A percentile compares a stretch with the other conserved stretches of the same genome.
Conservation (phyloP, 2,797 vertebrate species). For the Argentina silus region DNA sequence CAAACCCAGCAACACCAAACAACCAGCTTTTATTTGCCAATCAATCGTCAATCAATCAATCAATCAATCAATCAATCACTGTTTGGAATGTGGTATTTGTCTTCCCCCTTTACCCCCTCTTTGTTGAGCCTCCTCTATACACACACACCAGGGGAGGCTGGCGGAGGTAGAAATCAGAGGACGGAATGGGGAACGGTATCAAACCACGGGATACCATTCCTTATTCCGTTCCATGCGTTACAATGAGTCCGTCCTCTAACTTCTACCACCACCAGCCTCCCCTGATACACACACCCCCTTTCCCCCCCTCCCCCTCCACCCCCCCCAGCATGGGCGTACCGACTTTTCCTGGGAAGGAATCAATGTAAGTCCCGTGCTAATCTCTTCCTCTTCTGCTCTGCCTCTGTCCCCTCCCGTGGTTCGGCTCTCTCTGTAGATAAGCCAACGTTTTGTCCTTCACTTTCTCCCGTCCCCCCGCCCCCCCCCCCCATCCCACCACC, state of each 20-base stretch:
- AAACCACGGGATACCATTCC: too few relatives aligned
- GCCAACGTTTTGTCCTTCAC: background rate
- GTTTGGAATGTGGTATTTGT: conserved; percentile 8
- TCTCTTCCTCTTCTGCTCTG: conserved; percentile 25
- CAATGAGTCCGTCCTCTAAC: background rate
- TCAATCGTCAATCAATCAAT: conserved; percentile 9
- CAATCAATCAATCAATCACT: too few relatives aligned
- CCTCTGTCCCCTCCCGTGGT: background rate
- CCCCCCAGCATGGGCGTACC: conserved; percentile 86
- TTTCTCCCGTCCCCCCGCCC: conserved; percentile 9
- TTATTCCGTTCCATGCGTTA: too few relatives aligned
- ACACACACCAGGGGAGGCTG: too few relatives aligned
- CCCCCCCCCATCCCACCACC: background rate
- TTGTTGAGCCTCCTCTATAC: too few relatives aligned
- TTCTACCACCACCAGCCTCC: background rate
- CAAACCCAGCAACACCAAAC: too few relatives aligned
- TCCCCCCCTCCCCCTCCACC: too few relatives aligned
- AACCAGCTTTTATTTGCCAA: too few relatives aligned
- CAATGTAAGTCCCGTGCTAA: conserved; percentile 85
- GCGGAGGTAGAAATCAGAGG: too few relatives aligned
- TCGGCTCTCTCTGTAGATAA: conserved; percentile 9
- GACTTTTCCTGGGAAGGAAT: conserved; percentile 98
- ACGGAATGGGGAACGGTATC: too few relatives aligned
- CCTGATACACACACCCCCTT: conserved; percentile 8
- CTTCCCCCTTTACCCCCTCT: conserved; percentile 32